Conservation (phyloP, 92 coral and sea anemone genomes). For the Meandrina meandrites region DNA sequence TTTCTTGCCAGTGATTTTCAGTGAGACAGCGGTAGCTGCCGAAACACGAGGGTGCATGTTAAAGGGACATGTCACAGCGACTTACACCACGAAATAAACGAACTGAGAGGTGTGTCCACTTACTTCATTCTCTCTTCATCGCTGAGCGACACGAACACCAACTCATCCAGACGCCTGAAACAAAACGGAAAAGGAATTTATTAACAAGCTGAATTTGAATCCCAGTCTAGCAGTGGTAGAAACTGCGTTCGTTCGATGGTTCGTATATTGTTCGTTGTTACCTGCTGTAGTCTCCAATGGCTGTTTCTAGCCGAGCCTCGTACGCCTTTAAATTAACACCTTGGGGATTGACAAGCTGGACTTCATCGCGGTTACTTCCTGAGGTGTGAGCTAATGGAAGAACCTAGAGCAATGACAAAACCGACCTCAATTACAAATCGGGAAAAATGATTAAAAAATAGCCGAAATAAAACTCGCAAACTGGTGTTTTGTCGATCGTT, state of each 20-base stretch:
- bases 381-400: slow-evolving; percentile 89
- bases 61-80: no score
- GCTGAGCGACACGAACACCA: slow-evolving; percentile 74
- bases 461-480: not conserved
- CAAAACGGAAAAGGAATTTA: not conserved
- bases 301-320: slow-evolving; percentile 74
- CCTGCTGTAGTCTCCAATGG: slow-evolving; percentile 72
- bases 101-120: not conserved
- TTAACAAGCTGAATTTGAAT: not conserved
- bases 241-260: no score
- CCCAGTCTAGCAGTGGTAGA: not conserved
- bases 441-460: not conserved
- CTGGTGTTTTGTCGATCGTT: not conserved
- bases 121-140: slow-evolving; percentile 83
- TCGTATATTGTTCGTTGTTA: no score
- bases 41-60: no score
- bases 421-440: not conserved
- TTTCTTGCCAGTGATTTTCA: no score
- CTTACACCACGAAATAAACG: not conserved
- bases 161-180: slow-evolving; percentile 72
- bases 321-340: slow-evolving; percentile 85
- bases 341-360: slow-evolving; percentile 85
- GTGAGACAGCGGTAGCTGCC: no score
- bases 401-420: slow-evolving; percentile 40
- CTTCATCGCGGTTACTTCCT: slow-evolving; percentile 87